Evolutionary conservation across 1,140 invertebrate species (phyloP).

Genomic region (Drosophila lowei): DNA sequence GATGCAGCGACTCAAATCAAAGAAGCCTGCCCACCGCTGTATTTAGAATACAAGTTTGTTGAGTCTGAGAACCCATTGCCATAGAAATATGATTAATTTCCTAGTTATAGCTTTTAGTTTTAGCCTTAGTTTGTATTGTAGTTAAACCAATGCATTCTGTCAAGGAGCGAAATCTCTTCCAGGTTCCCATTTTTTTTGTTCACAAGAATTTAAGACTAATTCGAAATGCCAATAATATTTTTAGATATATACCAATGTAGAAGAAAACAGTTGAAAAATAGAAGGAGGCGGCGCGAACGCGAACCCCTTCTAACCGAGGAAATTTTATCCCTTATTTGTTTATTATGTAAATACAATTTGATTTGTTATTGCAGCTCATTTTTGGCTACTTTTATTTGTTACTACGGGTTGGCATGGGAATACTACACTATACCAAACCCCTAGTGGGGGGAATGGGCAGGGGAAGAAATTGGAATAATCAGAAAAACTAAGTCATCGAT

Average conservation of each 20-base stretch:
- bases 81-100: not conserved
- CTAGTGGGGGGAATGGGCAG: too few species aligned
- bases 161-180: slow-evolving; percentile 5
- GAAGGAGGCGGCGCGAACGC: too few species aligned
- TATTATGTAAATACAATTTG: slow-evolving; percentile 78
- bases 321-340: slow-evolving; percentile 51
- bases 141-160: too few species aligned
- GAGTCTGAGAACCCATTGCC: slow-evolving; percentile 21
- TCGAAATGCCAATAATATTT: slow-evolving; percentile 25
- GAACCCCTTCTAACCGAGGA: slow-evolving; percentile 9
- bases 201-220: slow-evolving; percentile 8
- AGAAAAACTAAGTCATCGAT: slow-evolving; percentile 57
- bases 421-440: too few species aligned
- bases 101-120: not conserved
- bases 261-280: slow-evolving; percentile 10
- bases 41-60: not conserved
- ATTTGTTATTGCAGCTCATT: slow-evolving; percentile 67
- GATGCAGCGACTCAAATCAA: too few species aligned
- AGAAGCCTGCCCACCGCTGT: too few species aligned
- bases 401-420: slow-evolving; percentile 62
- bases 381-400: slow-evolving; percentile 56
- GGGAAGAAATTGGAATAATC: slow-evolving; percentile 12
- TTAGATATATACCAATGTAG: slow-evolving; percentile 21
- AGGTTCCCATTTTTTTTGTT: slow-evolving; percentile 9
- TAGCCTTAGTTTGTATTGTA: slow-evolving; percentile 17